Conservation (phyloP, 1,140 invertebrate genomes). For the Liolophura sinensis region DNA sequence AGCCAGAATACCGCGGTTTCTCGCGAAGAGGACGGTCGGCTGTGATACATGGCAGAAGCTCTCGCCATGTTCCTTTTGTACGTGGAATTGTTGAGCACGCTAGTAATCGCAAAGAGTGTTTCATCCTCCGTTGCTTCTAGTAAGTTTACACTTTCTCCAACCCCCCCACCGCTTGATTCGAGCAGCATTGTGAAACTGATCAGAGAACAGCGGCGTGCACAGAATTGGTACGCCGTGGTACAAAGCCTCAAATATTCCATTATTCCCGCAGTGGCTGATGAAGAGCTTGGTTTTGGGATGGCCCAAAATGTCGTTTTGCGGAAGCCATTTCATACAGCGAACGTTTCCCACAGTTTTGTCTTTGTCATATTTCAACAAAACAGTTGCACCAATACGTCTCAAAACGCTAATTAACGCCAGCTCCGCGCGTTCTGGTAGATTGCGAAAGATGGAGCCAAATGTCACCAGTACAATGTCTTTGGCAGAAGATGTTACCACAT, state of each 20-base stretch:
- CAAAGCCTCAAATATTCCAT: slow-evolving; percentile 74
- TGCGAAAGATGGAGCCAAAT: too few species aligned
- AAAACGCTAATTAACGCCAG: too few species aligned
- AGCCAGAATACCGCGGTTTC: slow-evolving; percentile 23
- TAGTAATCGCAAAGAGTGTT: slow-evolving; percentile 29
- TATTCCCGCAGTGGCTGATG: slow-evolving; percentile 74
- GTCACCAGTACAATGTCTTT: too few species aligned
- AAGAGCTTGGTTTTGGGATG: slow-evolving; percentile 62
- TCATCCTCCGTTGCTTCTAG: slow-evolving; percentile 35
- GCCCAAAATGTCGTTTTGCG: slow-evolving; percentile 80
- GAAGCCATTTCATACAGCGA: slow-evolving; percentile 73
- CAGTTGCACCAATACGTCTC: too few species aligned
- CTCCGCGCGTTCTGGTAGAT: too few species aligned
- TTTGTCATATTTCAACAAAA: slow-evolving; percentile 62
- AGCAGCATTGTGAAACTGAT: slow-evolving; percentile 64
- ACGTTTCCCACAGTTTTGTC: slow-evolving; percentile 68
- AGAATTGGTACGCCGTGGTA: slow-evolving; percentile 75
- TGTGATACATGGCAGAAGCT: slow-evolving; percentile 22
- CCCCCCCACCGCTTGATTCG: slow-evolving; percentile 47
- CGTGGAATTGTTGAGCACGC: slow-evolving; percentile 13
- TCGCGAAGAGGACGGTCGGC: slow-evolving; percentile 12
- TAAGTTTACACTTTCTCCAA: slow-evolving; percentile 44
- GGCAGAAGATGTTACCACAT: too few species aligned
- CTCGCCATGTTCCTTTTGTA: slow-evolving; percentile 25
- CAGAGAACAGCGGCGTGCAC: slow-evolving; percentile 72